Evolutionary conservation across 2,113 vertebrate species (phyloP), one percentile per base, ranked within the genome.

Genomic region (Piaya cayana): DNA sequence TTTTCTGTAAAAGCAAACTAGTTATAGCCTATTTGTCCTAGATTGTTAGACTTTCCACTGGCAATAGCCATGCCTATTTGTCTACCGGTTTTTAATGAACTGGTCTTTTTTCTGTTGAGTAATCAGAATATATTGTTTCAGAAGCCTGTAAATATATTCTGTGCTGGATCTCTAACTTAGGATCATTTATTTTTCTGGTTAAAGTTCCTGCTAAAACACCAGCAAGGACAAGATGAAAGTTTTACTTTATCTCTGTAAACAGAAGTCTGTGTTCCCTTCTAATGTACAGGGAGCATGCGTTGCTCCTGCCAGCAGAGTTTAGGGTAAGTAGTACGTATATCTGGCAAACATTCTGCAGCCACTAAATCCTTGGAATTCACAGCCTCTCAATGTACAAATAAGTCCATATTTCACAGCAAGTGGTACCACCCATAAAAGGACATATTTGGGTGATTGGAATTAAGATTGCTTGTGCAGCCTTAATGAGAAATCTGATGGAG

Each of bases 221-320:
- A 70, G 26, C 18, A 65, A 52, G 50, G 64, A 36, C 5, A 78
- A 49, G 29, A 67, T 74, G 16, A 16, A 82, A 39, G 20, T 32
- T 70, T 39, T 15, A 32, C 47, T 62, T 88, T 15, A 30, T 59
- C 18, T 26, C 18, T 63, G 36, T 20, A 36, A 50, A 16, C 16
- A 15, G 47, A 75, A 69, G 25, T 30, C 22, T 47, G 3, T 2
- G 6, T 1, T 87, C 49, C 47, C 49, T 49, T 58, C 47, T 69
- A 22, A n/a, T 1, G 30, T 26, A 16, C 14, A 20, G 12, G 21
- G 30, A 55, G 13, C 4, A 9, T 0, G 0, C 18, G 22, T 27
- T 60, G 13, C 29, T 60, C 13, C 29, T 17, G 9, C 22, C 49
- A 6, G 22, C 4, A 15, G 2, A 22, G 18, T 3, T 49, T 7